Evolutionary conservation across 2,113 vertebrate species (phyloP).

Genomic region (Ochotona curzoniae): DNA sequence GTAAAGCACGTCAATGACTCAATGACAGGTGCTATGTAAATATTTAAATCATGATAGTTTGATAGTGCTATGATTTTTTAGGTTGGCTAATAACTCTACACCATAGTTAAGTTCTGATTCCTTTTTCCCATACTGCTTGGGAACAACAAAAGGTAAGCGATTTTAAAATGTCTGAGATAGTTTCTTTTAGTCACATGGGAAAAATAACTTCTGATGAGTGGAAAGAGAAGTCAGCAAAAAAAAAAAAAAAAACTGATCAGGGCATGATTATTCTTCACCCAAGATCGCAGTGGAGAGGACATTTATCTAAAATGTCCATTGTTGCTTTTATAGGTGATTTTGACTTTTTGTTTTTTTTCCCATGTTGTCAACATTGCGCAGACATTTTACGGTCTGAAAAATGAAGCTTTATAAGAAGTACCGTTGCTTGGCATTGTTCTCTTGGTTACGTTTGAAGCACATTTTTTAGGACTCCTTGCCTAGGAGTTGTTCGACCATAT

Average conservation of each 20-base stretch:
- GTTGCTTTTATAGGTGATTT: neutral
- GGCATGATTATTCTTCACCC: neutral
- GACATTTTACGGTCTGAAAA: constrained; percentile 5
- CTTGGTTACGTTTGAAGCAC: neutral
- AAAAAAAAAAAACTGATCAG: neutral
- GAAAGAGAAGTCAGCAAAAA: neutral
- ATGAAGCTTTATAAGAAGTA: neutral
- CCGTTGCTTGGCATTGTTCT: neutral
- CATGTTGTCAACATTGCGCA: neutral
- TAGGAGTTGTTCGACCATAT: neutral
- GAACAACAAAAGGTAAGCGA: neutral
- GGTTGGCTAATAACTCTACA: neutral
- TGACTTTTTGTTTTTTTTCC: neutral
- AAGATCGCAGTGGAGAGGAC: neutral
- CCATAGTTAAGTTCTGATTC: constrained; percentile 36
- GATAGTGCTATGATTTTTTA: neutral
- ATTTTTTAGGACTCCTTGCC: neutral
- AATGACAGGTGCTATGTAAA: constrained; percentile 62
- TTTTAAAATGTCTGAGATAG: neutral
- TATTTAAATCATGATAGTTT: constrained; percentile 56
- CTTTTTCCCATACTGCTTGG: constrained; percentile 45
- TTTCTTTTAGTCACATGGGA: constrained; percentile 10
- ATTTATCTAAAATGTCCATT: neutral
- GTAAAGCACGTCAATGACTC: constrained; percentile 29
- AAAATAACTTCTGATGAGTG: constrained; percentile 36